phyloP scores from a whole-genome alignment of 2,888 invertebrate genomes.

The Hemistola chrysoprasaria region DNA sequence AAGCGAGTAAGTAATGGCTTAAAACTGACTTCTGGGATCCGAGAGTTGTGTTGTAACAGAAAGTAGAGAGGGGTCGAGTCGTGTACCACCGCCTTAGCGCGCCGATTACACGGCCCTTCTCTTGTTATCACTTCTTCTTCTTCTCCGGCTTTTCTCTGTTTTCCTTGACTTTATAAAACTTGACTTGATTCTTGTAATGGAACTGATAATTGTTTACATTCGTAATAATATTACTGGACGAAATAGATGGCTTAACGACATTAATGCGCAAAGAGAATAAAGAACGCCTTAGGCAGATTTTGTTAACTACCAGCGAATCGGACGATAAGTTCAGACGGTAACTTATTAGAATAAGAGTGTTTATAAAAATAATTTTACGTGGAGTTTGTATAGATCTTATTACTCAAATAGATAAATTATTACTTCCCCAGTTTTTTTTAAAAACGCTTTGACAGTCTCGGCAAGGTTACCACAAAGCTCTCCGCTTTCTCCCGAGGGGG shows the following conservation, averaged over 20 bases:
- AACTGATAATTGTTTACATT: conserved; percentile 17
- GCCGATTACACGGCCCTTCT: conserved; percentile 41
- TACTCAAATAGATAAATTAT: neutral
- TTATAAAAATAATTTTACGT: neutral
- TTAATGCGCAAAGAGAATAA: conserved; percentile 5
- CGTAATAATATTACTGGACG: conserved; percentile 14
- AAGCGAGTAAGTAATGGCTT: conserved; percentile 76
- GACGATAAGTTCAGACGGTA: neutral
- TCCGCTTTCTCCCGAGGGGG: conserved; percentile 40
- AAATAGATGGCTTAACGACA: conserved; percentile 18
- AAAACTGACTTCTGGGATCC: conserved; percentile 67
- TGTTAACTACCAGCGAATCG: no score
- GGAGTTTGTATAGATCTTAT: neutral
- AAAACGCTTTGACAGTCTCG: conserved; percentile 32
- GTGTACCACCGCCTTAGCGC: conserved; percentile 39
- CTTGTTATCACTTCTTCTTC: conserved; percentile 45
- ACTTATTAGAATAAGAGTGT: neutral
- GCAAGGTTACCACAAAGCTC: conserved; percentile 33
- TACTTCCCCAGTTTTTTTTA: conserved; percentile 5
- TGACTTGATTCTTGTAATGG: conserved; percentile 18
- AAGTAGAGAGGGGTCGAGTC: conserved; percentile 34
- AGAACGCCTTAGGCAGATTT: neutral
- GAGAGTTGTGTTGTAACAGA: conserved; percentile 42
- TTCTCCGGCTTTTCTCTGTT: conserved; percentile 26
- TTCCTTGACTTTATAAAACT: conserved; percentile 25